These are phyloP conservation scores for Maconellicoccus hirsutus DNA, from an alignment of 1,140 invertebrate genomes.

Conservation along the genomic window DNA sequence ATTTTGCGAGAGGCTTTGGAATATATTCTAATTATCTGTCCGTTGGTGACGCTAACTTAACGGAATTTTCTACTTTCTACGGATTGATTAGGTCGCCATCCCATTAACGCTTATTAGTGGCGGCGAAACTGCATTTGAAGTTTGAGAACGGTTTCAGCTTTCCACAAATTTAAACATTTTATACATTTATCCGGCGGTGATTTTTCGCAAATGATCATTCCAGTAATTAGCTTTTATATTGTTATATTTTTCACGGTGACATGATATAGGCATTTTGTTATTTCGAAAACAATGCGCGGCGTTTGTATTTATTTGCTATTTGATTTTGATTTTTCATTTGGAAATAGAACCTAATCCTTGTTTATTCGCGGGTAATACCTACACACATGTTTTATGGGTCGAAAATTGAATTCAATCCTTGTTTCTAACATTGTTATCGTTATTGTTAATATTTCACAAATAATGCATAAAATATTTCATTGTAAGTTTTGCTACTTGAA, in stretches of 20 bases:
- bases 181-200: background rate
- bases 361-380: no score
- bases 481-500: no score
- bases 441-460: no score
- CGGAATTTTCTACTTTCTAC: background rate
- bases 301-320: no score
- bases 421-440: no score
- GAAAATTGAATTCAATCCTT: no score
- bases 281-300: no score
- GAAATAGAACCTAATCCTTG: no score
- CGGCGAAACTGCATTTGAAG: background rate
- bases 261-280: background rate
- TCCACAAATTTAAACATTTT: background rate
- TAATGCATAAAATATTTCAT: no score
- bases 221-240: background rate
- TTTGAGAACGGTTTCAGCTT: slow-evolving; percentile 2
- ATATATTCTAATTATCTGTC: slow-evolving; percentile 9
- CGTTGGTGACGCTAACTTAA: background rate
- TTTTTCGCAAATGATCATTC: background rate
- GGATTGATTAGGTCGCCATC: slow-evolving; percentile 1
- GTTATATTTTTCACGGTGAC: background rate
- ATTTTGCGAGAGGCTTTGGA: background rate
- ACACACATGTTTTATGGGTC: no score
- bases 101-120: background rate
- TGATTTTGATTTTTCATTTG: no score